Conservation (phyloP, 2,888 invertebrate genomes). For the Tortricodes alternella region DNA sequence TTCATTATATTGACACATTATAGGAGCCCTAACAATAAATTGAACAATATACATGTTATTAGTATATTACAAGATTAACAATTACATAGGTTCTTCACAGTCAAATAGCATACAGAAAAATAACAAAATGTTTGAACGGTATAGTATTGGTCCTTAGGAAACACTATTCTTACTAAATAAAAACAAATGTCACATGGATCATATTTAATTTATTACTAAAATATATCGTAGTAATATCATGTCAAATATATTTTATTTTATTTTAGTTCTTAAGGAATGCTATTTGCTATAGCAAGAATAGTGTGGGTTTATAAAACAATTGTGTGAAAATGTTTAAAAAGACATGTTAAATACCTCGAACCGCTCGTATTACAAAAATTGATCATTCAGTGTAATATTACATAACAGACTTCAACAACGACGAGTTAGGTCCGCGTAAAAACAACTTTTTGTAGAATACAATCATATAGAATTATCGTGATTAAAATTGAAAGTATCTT, state of each 20-base stretch:
- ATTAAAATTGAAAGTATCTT: neutral
- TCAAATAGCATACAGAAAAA: slow-evolving; percentile 59
- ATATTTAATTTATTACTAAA: slow-evolving; percentile 34
- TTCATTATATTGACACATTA: slow-evolving; percentile 78
- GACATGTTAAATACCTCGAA: slow-evolving; percentile 16
- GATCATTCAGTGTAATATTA: slow-evolving; percentile 9
- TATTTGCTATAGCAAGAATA: slow-evolving; percentile 29
- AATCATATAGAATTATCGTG: neutral
- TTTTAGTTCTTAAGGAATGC: slow-evolving; percentile 40
- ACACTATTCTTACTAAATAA: slow-evolving; percentile 44
- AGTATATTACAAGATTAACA: slow-evolving; percentile 74
- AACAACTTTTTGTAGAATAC: slow-evolving; percentile 1
- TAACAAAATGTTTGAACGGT: slow-evolving; percentile 55
- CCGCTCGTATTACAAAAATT: slow-evolving; percentile 5
- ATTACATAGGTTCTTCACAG: slow-evolving; percentile 60
- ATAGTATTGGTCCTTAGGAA: slow-evolving; percentile 70
- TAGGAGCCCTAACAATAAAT: slow-evolving; percentile 73
- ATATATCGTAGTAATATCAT: slow-evolving; percentile 60
- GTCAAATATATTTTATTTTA: slow-evolving; percentile 41
- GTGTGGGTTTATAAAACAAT: neutral
- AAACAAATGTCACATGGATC: slow-evolving; percentile 21
- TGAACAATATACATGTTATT: slow-evolving; percentile 77
- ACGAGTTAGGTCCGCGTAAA: neutral
- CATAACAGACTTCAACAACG: slow-evolving; percentile 24
- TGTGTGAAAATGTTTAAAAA: neutral